These are phyloP conservation scores for Rhadina sibilatrix DNA, from an alignment of 2,113 vertebrate genomes.

Conservation along the genomic window DNA sequence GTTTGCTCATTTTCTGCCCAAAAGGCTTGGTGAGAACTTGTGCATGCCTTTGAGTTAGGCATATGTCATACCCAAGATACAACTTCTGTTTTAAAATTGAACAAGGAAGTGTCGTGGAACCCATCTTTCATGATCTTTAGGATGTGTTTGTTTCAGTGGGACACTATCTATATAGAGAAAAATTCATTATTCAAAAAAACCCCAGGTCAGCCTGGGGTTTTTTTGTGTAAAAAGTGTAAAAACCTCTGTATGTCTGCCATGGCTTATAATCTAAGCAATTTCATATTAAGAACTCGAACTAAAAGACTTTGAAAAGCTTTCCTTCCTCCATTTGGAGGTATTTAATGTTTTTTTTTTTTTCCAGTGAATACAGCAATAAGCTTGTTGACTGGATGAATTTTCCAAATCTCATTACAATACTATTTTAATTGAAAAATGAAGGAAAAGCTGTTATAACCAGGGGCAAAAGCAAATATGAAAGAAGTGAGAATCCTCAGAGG, in stretches of 20 bases:
- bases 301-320: background rate
- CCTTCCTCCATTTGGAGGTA: background rate
- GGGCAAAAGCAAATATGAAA: conserved; percentile 8
- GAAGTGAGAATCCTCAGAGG: background rate
- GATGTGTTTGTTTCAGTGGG: background rate
- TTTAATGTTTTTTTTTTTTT: background rate
- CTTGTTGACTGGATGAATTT: background rate
- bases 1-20: background rate
- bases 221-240: too few species aligned
- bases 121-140: background rate
- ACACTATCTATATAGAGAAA: background rate
- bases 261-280: background rate
- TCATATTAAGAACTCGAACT: background rate
- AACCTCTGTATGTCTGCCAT: background rate
- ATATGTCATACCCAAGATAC: background rate
- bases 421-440: conserved; percentile 51
- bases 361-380: background rate
- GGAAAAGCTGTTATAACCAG: conserved; percentile 22
- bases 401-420: background rate
- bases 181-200: background rate
- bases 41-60: background rate
- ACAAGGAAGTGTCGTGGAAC: background rate
- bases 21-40: background rate
- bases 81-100: background rate
- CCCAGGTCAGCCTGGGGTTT: background rate